Conservation (phyloP, 53 echinoderm and acorn worm genomes). For the Luidia sarsii region DNA sequence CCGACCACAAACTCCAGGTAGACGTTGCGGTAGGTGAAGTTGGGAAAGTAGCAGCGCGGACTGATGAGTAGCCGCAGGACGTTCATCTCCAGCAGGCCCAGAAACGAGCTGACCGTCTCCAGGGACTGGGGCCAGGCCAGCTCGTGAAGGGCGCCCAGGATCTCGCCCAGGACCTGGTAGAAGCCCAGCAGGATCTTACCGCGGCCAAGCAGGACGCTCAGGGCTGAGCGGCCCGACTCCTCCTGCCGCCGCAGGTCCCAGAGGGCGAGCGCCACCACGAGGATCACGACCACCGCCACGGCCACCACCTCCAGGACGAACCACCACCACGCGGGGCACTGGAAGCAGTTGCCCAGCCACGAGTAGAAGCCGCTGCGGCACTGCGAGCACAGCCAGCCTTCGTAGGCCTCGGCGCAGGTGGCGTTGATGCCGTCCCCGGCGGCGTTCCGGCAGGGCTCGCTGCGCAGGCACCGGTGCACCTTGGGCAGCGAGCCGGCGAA, state of each 20-base stretch:
- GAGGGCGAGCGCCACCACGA: not conserved
- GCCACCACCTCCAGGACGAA: constrained; percentile 8
- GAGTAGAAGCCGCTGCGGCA: constrained; percentile 22
- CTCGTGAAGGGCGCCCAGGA: constrained; percentile 26
- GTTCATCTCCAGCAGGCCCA: constrained; percentile 32
- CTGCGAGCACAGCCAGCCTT: constrained; percentile 56
- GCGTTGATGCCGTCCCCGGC: not conserved
- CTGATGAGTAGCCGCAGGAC: constrained; percentile 24
- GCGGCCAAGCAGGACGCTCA: constrained; percentile 23
- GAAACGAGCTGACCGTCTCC: constrained; percentile 14
- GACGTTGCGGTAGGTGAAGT: constrained; percentile 30
- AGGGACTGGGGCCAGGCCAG: constrained; percentile 50
- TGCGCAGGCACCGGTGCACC: constrained; percentile 23
- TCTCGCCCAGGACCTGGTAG: constrained; percentile 59
- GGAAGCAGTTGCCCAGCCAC: constrained; percentile 32
- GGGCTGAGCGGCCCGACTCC: not conserved
- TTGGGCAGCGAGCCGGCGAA: constrained; percentile 20
- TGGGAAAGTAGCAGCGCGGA: constrained; percentile 36
- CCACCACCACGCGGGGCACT: constrained; percentile 24
- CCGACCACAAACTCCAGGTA: constrained; percentile 31
- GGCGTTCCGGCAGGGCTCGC: not conserved
- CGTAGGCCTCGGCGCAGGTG: constrained; percentile 30
- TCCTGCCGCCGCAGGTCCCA: constrained; percentile 13
- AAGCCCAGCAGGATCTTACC: constrained; percentile 60
- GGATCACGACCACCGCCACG: not conserved